Evolutionary conservation across 53 echinoderm and acorn worm species (phyloP), one percentile per base, ranked within the genome.

Genomic region (Actinopyga echinites): DNA sequence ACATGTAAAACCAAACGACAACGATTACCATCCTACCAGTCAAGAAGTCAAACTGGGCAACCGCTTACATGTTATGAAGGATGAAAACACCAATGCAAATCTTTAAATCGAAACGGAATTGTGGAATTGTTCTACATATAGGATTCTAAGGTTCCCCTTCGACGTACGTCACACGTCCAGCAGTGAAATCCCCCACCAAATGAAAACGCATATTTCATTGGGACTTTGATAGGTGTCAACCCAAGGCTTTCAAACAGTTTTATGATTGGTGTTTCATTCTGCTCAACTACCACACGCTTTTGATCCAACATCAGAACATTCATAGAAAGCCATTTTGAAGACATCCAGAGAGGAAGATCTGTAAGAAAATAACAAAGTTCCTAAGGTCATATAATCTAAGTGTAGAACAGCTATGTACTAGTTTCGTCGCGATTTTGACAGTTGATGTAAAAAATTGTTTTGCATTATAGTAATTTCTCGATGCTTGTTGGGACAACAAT

Each of bases 111-210:
- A 20, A 55, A 55, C 56, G 20, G 20, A 55, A 55, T 55, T 55
- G 12, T 55, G 11, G 20, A 55, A 55, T 13, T 13, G 20, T 13
- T 40, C 69, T 90, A 95, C 31, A 95, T 43, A 57, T 95, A 95
- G 21, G 93, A 87, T 56, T 95, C 86, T 57, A 95, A 83, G 22
- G 74, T 73, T 0, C 95, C 93, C 5, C 66, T 66, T 1, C 95
- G 88, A 12, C 95, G 88, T 37, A 95, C 69, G 60, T 95, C 95
- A 35, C 81, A 73, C 40, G 95, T 95, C 95, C 95, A 95, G 69
- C 95, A 95, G 77, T 95, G 95, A 87, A 95, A 95, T 21, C 93
- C 95, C 0, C 95, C 95, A 0, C 93, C 95, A 2, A 95, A 58
- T n/a, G 93, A 93, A 68, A 93, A 93, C 17, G 93, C 95, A 82